These are phyloP conservation scores for Calonectris borealis DNA, from an alignment of 2,113 vertebrate species.

Conservation along the genomic window DNA sequence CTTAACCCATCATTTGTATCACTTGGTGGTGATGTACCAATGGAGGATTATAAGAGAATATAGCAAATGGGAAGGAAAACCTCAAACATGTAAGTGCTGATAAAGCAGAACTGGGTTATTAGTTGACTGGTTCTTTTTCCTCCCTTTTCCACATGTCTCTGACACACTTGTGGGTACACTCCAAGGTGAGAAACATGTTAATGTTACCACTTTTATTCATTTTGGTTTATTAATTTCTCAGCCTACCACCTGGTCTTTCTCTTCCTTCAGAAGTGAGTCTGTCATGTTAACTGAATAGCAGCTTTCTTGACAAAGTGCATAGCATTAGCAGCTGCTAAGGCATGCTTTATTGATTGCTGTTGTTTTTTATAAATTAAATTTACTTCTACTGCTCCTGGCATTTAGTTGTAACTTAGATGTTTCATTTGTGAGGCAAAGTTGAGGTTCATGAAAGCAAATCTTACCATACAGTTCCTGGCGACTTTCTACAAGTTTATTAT, in stretches of 20 bases:
- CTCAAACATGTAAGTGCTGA: not conserved
- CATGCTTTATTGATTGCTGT: not conserved
- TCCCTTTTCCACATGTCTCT: not conserved
- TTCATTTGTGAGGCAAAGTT: constrained; percentile 19
- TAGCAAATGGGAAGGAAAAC: not conserved
- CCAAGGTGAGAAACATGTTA: not conserved
- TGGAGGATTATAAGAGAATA: not conserved
- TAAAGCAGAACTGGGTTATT: not conserved
- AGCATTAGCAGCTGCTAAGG: not conserved
- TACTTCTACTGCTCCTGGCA: not conserved
- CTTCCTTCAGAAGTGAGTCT: not conserved
- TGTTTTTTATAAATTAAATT: constrained; percentile 22
- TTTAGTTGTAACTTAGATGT: not conserved
- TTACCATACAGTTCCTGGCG: not conserved
- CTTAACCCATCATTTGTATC: not conserved
- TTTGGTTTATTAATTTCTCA: not conserved
- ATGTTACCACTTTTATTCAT: not conserved
- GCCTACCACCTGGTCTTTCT: not conserved
- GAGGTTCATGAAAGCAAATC: not conserved
- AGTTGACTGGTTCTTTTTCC: not conserved
- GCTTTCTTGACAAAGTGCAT: not conserved
- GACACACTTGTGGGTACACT: not conserved
- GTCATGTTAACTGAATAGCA: not conserved
- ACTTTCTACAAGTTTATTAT: constrained; percentile 5
- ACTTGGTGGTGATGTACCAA: not conserved